Evolutionary conservation across 2,888 invertebrate species (phyloP), one percentile per base, ranked within the genome.

Genomic region (Dendrolimus houi): DNA sequence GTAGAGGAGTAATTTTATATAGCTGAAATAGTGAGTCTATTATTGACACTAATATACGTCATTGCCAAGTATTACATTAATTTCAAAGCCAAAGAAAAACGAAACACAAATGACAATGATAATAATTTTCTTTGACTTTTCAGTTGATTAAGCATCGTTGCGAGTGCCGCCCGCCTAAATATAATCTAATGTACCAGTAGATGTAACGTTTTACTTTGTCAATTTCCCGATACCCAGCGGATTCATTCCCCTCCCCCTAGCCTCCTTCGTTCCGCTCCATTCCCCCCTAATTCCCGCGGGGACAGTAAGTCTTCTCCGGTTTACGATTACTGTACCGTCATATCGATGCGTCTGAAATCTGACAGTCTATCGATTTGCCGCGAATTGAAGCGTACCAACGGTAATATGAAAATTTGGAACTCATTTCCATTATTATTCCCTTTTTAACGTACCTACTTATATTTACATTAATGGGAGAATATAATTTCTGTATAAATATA

Each of bases 241-340:
- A 14, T 7, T 8, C 17, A 10, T 47, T 17, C 47, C 7, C 9
- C 54, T 2, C n/a, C 52, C 52, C 47, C 40, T 52, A 17, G 3
- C n/a, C 54, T 1, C n/a, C 52, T 29, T 40, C 40, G 14, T 52
- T 55, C 55, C 47, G 9, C 47, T 12, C 9, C 12, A 9, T 47
- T 53, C 41, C 56, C 58, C 62, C 60, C 52, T 52, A 61, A 60
- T 62, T 60, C 63, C 41, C 56, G 40, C 58, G 64, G 60, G 61
- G 54, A 60, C 61, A 58, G 17, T 56, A 56, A 57, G 57, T 55
- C 60, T 59, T 57, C 55, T 53, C 56, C 60, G 56, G 59, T 65
- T 68, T 69, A 68, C 64, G 68, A 67, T 62, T 61, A 68, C 64
- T 67, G 67, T 62, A 60, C 52, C 54, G 55, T 58, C 62, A 60